Conservation (phyloP, 1,140 invertebrate genomes). For the Drosophila littoralis region DNA sequence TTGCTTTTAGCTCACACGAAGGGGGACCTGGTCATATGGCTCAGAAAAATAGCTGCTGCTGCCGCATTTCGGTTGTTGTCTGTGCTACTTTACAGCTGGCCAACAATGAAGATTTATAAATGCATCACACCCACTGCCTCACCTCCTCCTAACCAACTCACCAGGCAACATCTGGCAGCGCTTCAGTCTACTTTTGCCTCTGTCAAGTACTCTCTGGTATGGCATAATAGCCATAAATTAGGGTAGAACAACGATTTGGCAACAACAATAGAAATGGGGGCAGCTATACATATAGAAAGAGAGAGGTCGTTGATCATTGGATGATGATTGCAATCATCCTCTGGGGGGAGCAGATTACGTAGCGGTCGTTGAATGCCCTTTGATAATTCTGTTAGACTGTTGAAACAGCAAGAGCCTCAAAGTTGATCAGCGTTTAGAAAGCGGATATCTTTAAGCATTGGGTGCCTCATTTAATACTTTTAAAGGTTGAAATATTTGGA, state of each 20-base stretch:
- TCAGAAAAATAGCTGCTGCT: constrained; percentile 49
- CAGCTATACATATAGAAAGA: constrained; percentile 13
- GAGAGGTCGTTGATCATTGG: constrained; percentile 45
- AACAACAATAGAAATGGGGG: constrained; percentile 61
- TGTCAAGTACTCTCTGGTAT: constrained; percentile 51
- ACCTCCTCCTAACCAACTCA: constrained; percentile 8
- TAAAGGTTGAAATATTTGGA: too few relatives aligned
- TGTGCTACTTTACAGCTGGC: constrained; percentile 73
- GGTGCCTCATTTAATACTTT: too few relatives aligned
- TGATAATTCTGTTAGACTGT: neutral
- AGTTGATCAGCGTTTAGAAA: neutral
- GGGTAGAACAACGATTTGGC: constrained; percentile 71
- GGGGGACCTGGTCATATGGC: constrained; percentile 32
- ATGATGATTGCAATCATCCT: constrained; percentile 56
- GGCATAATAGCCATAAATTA: constrained; percentile 78
- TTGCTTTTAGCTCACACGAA: constrained; percentile 70
- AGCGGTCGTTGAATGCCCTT: constrained; percentile 21
- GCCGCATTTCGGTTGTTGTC: constrained; percentile 69
- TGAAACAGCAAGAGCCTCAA: neutral
- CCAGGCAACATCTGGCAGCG: constrained; percentile 31
- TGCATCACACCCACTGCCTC: constrained; percentile 25
- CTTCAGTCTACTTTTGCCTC: constrained; percentile 37
- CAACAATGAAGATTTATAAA: constrained; percentile 82
- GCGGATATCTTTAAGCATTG: too few relatives aligned
- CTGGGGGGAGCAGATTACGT: constrained; percentile 9